phyloP scores from a whole-genome alignment of 2,888 invertebrate species.

The Drepana falcataria region DNA sequence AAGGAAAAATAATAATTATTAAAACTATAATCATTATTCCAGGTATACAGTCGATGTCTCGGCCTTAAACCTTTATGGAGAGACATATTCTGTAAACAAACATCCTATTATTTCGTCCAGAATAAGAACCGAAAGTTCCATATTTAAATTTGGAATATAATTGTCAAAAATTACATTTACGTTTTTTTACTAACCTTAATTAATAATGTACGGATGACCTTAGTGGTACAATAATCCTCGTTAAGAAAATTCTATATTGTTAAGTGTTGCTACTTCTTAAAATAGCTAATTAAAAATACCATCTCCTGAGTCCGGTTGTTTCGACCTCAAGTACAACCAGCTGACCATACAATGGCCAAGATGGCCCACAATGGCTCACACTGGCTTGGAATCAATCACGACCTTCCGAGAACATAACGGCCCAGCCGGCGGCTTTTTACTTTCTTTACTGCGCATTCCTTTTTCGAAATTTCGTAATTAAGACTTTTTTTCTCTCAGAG shows the following conservation, averaged over 20 bases:
- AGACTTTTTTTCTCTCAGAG: constrained; percentile 42
- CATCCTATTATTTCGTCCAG: too few relatives aligned
- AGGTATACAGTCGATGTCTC: too few relatives aligned
- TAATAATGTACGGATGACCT: too few relatives aligned
- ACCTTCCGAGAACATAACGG: constrained; percentile 57
- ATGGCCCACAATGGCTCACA: constrained; percentile 27
- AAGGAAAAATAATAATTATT: too few relatives aligned
- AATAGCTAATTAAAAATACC: background rate
- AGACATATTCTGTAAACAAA: too few relatives aligned
- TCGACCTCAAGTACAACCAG: constrained; percentile 18
- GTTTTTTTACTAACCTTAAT: background rate
- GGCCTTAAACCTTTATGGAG: too few relatives aligned
- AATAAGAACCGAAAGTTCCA: too few relatives aligned
- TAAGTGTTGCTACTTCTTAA: background rate
- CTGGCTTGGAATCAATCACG: constrained; percentile 53
- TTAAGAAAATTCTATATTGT: background rate
- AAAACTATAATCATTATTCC: too few relatives aligned
- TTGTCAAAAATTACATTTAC: too few relatives aligned
- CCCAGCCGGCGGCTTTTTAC: constrained; percentile 31
- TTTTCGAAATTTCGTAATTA: constrained; percentile 64
- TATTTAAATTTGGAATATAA: too few relatives aligned
- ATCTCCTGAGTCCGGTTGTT: background rate
- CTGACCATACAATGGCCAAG: constrained; percentile 25
- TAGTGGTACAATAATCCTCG: background rate
- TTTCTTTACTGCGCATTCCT: constrained; percentile 48